phyloP scores from a whole-genome alignment of 2,888 invertebrate genomes.

The Rhynchonema sp. region DNA sequence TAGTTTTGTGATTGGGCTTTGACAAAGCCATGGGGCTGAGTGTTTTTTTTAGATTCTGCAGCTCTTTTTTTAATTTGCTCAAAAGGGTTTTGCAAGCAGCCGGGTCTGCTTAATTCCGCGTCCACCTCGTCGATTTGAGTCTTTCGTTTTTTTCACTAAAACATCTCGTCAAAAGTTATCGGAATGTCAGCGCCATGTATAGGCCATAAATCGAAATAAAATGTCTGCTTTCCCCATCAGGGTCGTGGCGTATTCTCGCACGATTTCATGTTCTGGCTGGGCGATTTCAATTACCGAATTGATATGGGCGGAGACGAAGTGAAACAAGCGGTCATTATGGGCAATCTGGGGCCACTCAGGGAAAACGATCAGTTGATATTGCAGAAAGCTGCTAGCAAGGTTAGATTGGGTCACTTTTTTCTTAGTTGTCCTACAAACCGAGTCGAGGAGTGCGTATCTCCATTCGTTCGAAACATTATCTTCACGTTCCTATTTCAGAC shows the following conservation, averaged over 20 bases:
- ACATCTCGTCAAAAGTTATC: background rate
- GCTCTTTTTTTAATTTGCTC: too few species aligned
- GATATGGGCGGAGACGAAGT: conserved; percentile 86
- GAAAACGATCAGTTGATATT: conserved; percentile 65
- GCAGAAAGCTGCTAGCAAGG: conserved; percentile 30
- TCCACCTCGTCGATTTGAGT: too few species aligned
- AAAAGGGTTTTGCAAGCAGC: too few species aligned
- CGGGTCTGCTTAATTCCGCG: too few species aligned
- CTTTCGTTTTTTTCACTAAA: background rate
- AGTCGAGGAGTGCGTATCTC: too few species aligned
- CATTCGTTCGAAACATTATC: too few species aligned
- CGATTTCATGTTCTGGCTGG: conserved; percentile 97
- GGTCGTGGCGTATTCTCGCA: conserved; percentile 76
- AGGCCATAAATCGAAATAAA: too few species aligned
- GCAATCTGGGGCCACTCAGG: conserved; percentile 53
- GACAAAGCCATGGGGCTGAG: too few species aligned
- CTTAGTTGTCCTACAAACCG: too few species aligned
- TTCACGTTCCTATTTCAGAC: conserved; percentile 39
- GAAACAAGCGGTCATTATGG: conserved; percentile 55
- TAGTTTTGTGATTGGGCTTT: too few species aligned
- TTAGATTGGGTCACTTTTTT: conserved; percentile 7
- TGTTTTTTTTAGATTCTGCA: too few species aligned
- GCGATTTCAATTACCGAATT: conserved; percentile 94
- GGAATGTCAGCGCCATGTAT: too few species aligned
- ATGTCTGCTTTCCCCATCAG: conserved; percentile 27